Base-by-base conservation (phyloP, 2,797 vertebrate genomes). In the Gymnothorax reevesii region DNA sequence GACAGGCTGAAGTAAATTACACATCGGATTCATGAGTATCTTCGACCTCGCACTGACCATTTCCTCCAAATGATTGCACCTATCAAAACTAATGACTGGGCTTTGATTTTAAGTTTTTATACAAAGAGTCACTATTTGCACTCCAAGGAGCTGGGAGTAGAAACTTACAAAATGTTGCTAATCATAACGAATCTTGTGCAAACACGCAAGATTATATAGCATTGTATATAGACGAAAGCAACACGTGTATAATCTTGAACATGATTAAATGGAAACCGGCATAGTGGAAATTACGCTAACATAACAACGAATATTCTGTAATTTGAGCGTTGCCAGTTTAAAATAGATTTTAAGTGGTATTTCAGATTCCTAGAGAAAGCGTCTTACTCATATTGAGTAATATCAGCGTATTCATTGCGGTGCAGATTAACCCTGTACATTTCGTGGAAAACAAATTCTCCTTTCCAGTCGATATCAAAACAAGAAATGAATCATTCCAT, bases 311-410 rank as follows among this genome's bases (percentile, higher is more conserved):
- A 59, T 27, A 2, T 42, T 54, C 20, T 62, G 59, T 55, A 49
- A 20, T 12, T 22, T 33, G 17, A 13, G 10, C 15, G 8, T 9
- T 7, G 20, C 13, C 59, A 62, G 27, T 10, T 42, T 27, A 60
- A 13, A 49, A 60, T 12, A 49, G 49, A 7, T 15, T 79, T 79
- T 54, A 79, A 79, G 49, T 52, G 13, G 3, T 7, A 49, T 75
- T 52, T 20, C 55, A 83, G 27, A 54, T 57, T 75, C 57, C 54
- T 73, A 82, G 62, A 71, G 8, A 60, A 59, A 64, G 55, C 80
- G 10, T 82, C 42, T 17, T 91, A 96, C 95, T 96, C 94, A 96
- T 95, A 95, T 91, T 91, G 91, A 93, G 86, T 85, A 90, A 91
- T 91, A 66, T 66, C n/a, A 88, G 91, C 84, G 91, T 92, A 92